phyloP scores from a whole-genome alignment of 2,113 vertebrate species.

The Sturnira hondurensis region DNA sequence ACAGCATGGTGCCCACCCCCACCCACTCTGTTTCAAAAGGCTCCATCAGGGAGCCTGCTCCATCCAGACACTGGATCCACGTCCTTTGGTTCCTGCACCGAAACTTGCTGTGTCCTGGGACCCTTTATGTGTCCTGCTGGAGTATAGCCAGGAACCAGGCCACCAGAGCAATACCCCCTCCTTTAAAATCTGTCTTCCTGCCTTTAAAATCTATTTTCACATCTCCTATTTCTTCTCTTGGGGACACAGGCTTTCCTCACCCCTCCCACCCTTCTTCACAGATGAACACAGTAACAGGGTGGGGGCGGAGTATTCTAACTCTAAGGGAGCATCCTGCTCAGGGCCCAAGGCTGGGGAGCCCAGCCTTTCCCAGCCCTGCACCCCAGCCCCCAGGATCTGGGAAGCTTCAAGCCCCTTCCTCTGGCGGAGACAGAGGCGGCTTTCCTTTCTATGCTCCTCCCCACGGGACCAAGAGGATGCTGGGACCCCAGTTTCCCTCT shows the following conservation, averaged over 20 bases:
- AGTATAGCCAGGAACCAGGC: not conserved
- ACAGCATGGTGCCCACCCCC: not conserved
- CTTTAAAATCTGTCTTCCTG: not conserved
- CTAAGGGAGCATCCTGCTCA: not conserved
- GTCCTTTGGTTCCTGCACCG: slow-evolving; percentile 38
- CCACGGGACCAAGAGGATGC: not conserved
- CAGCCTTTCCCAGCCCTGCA: not conserved
- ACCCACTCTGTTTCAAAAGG: not conserved
- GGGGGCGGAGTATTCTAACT: not conserved
- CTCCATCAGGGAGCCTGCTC: not conserved
- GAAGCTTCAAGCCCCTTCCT: slow-evolving; percentile 77
- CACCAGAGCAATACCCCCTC: not conserved
- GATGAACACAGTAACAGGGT: not conserved
- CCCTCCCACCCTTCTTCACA: not conserved
- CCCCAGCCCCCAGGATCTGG: slow-evolving; percentile 80
- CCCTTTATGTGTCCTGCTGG: not conserved
- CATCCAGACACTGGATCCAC: slow-evolving; percentile 82
- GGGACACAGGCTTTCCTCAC: not conserved
- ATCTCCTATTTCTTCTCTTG: not conserved
- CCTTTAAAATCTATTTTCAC: not conserved
- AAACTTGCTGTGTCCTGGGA: not conserved
- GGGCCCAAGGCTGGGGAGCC: not conserved
- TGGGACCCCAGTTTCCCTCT: not conserved
- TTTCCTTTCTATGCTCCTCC: not conserved
- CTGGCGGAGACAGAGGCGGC: slow-evolving; percentile 62